phyloP scores from a whole-genome alignment of 2,113 vertebrate species.

The Takifugu bimaculatus region DNA sequence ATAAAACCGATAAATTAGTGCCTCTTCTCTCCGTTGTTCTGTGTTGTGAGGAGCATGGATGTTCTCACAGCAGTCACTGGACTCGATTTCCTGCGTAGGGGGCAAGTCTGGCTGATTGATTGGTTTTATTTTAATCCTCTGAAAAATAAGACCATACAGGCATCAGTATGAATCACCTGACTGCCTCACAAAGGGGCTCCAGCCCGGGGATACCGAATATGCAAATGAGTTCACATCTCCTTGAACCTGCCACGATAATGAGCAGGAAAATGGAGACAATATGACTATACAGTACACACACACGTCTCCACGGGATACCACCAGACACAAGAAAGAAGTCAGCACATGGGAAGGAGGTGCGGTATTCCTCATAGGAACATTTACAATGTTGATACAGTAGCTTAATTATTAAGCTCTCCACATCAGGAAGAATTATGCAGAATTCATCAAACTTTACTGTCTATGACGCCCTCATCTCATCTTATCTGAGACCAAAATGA shows the following conservation, averaged over 20 bases:
- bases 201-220: constrained; percentile 52
- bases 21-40: too few species aligned
- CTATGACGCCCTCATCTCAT: too few species aligned
- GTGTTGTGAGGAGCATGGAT: constrained; percentile 10
- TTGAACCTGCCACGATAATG: constrained; percentile 67
- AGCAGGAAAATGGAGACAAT: constrained; percentile 54
- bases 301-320: constrained; percentile 32
- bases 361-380: constrained; percentile 9
- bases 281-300: constrained; percentile 18
- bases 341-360: constrained; percentile 10
- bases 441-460: too few species aligned
- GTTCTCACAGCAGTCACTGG: constrained; percentile 21
- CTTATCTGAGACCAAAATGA: too few species aligned
- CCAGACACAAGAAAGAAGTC: constrained; percentile 18
- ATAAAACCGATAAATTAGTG: too few species aligned
- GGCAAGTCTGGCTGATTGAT: constrained; percentile 58
- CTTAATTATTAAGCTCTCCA: not conserved
- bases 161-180: constrained; percentile 65
- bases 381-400: constrained; percentile 20
- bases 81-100: constrained; percentile 35
- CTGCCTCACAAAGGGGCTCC: constrained; percentile 36
- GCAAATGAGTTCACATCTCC: constrained; percentile 69
- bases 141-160: constrained; percentile 46
- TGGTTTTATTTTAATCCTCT: constrained; percentile 65
- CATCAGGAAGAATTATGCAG: not conserved